A percentile compares a stretch with the other conserved stretches of the same genome.
phyloP scores from a whole-genome alignment of 2,797 vertebrate species.

The Danio jaintianensis region DNA sequence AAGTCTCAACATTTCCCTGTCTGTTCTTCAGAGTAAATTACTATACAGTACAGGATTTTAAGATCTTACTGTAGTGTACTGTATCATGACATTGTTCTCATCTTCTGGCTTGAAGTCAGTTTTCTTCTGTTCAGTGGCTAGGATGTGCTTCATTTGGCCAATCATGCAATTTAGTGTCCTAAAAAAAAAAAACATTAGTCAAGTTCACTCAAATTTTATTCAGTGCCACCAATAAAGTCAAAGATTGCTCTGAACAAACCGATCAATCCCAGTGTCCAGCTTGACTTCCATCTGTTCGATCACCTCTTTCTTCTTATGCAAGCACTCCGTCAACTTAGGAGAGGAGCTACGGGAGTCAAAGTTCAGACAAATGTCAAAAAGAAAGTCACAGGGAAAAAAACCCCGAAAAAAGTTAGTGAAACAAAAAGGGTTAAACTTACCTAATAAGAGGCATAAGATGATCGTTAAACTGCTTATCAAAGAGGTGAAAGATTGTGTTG shows the following conservation, averaged over 20 bases:
- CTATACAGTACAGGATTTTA: background rate
- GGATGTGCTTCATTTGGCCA: conserved; percentile 98
- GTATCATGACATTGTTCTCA: conserved; percentile 97
- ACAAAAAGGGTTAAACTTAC: conserved; percentile 72
- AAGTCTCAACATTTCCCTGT: no score
- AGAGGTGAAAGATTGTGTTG: conserved; percentile 99
- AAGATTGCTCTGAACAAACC: conserved; percentile 75
- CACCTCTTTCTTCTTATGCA: conserved; percentile 99
- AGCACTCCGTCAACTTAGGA: conserved; percentile 96
- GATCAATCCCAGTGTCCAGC: conserved; percentile 96
- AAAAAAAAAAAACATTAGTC: conserved; percentile 51
- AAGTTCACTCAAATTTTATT: background rate
- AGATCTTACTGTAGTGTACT: conserved; percentile 91
- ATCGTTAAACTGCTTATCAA: conserved; percentile 99
- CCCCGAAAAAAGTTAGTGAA: background rate
- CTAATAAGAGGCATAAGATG: conserved; percentile 99
- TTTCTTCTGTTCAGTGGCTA: conserved; percentile 96
- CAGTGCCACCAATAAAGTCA: background rate
- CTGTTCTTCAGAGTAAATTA: background rate
- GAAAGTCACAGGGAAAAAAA: background rate
- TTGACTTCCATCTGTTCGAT: conserved; percentile 99
- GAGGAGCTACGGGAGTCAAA: conserved; percentile 84
- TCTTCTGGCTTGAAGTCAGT: conserved; percentile 98
- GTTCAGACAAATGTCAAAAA: conserved; percentile 27
- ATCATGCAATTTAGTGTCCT: conserved; percentile 99